Percentiles rank a stretch among this genome's conserved stretches.
Conservation (phyloP, 35 echinoderm and acorn worm species). For the Antedon bifida region DNA sequence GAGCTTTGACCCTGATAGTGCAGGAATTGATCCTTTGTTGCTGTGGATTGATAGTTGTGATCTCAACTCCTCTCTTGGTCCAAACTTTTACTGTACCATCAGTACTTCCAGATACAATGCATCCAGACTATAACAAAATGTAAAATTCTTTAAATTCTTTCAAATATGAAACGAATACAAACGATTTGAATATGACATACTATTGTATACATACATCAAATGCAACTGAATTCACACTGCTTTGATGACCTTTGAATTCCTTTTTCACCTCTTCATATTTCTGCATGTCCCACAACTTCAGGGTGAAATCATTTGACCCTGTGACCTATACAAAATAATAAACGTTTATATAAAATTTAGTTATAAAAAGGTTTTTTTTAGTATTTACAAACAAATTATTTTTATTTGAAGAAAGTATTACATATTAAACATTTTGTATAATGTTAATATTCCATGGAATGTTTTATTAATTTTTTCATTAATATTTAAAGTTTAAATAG, state of each 20-base stretch:
- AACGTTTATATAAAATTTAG: neutral
- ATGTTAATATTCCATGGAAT: too few species aligned
- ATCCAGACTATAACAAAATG: constrained; percentile 61
- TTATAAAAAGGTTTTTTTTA: constrained; percentile 9
- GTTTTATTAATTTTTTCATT: too few species aligned
- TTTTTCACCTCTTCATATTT: constrained; percentile 45
- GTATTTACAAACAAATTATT: too few species aligned
- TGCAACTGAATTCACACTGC: constrained; percentile 61
- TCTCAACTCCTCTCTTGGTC: constrained; percentile 85
- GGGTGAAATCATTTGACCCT: constrained; percentile 81
- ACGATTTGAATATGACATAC: too few species aligned
- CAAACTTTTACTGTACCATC: constrained; percentile 79
- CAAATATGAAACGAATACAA: too few species aligned
- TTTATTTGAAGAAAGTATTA: too few species aligned
- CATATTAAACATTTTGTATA: too few species aligned
- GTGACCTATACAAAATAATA: constrained; percentile 49
- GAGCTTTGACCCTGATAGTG: constrained; percentile 39
- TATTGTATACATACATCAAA: constrained; percentile 49
- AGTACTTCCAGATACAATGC: constrained; percentile 63
- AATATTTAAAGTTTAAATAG: too few species aligned
- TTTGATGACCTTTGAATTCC: constrained; percentile 45
- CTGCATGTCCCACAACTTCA: constrained; percentile 69
- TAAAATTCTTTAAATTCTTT: too few species aligned
- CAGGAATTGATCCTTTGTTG: constrained; percentile 53
- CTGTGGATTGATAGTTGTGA: constrained; percentile 70